Conservation (phyloP, 2,888 invertebrate genomes). For the Tromatobia lineatoria region DNA sequence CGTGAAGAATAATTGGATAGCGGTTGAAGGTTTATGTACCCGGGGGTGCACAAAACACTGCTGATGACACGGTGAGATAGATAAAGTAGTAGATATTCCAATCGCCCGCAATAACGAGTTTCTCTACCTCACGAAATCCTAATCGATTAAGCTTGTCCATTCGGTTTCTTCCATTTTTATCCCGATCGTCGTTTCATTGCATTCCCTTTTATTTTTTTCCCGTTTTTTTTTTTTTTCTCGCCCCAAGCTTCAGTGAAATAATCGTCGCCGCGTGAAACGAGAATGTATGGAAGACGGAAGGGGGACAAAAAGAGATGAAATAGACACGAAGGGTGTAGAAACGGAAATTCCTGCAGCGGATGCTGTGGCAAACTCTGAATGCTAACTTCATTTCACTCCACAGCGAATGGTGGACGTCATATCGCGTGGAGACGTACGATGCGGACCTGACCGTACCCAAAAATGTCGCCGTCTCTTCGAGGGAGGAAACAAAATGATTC, state of each 20-base stretch:
- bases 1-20: constrained; percentile 4
- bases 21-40: constrained; percentile 12
- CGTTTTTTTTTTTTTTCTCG: background rate
- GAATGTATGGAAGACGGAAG: background rate
- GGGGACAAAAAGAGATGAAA: background rate
- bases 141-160: constrained; percentile 25
- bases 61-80: background rate
- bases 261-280: constrained; percentile 8
- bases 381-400: constrained; percentile 7
- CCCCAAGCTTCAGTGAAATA: background rate
- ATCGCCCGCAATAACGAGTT: constrained; percentile 1
- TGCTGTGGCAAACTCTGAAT: background rate
- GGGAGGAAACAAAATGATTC: constrained; percentile 16
- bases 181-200: constrained; percentile 13
- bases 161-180: constrained; percentile 5
- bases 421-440: constrained; percentile 3
- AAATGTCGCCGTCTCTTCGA: constrained; percentile 16
- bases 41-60: constrained; percentile 6
- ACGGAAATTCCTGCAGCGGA: constrained; percentile 6
- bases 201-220: background rate
- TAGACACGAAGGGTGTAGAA: background rate
- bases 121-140: constrained; percentile 6
- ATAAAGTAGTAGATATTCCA: constrained; percentile 10
- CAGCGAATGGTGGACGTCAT: background rate
- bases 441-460: constrained; percentile 19